These are phyloP conservation scores for Psylliodes chrysocephalus DNA, from an alignment of 2,888 invertebrate species.

Conservation along the genomic window DNA sequence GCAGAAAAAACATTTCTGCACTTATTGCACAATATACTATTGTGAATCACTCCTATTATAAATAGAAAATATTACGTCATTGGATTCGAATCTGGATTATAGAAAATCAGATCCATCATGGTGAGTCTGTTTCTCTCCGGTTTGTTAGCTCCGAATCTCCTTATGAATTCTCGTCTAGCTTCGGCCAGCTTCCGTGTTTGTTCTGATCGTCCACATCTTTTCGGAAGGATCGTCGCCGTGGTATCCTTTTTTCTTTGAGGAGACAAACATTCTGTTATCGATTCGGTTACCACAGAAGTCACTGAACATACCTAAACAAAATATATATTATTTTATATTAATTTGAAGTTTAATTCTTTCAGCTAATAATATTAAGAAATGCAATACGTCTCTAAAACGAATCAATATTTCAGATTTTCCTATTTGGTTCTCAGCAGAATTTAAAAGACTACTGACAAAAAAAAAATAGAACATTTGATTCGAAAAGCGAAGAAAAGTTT, in stretches of 20 bases:
- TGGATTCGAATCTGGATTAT: slow-evolving; percentile 84
- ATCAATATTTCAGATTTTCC: too few species aligned
- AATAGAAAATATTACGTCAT: slow-evolving; percentile 68
- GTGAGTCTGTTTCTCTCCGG: slow-evolving; percentile 78
- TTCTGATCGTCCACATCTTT: slow-evolving; percentile 62
- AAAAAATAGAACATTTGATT: too few species aligned
- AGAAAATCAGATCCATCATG: slow-evolving; percentile 93
- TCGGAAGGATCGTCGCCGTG: slow-evolving; percentile 46
- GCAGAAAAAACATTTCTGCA: background rate
- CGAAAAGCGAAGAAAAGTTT: too few species aligned
- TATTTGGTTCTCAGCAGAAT: too few species aligned
- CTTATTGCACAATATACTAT: background rate
- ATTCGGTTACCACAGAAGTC: slow-evolving; percentile 51
- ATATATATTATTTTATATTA: too few species aligned
- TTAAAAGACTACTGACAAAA: too few species aligned
- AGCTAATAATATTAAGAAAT: too few species aligned
- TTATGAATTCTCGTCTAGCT: slow-evolving; percentile 67
- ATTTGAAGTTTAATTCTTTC: too few species aligned
- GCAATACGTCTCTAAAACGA: too few species aligned
- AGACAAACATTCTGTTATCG: slow-evolving; percentile 43
- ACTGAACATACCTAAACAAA: slow-evolving; percentile 56
- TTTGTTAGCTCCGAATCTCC: slow-evolving; percentile 65
- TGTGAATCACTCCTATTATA: background rate
- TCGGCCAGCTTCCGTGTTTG: slow-evolving; percentile 67
- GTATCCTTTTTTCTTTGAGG: slow-evolving; percentile 47